Percentiles rank a stretch among this genome's conserved stretches.
Evolutionary conservation across 2,797 vertebrate genomes (phyloP).

Genomic region (Pygocentrus nattereri): DNA sequence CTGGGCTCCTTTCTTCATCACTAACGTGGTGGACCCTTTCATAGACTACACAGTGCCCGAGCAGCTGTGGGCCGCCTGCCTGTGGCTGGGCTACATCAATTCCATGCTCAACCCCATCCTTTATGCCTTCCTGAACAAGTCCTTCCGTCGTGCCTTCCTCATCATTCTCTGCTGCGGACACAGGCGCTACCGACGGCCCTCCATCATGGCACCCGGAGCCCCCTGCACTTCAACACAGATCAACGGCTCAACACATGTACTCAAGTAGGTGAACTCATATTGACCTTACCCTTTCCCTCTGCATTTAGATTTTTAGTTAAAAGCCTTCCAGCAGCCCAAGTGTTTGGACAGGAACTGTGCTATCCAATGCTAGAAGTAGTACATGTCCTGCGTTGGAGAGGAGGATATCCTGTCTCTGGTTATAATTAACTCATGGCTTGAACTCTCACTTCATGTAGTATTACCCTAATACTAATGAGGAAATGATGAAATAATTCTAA

Average conservation of each 20-base stretch:
- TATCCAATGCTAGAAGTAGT: not conserved
- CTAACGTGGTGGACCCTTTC: constrained; percentile 97
- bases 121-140: constrained; percentile 99
- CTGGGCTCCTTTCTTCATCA: constrained; percentile 98
- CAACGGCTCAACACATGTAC: constrained; percentile 94
- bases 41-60: constrained; percentile 92
- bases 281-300: not conserved
- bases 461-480: not conserved
- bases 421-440: constrained; percentile 18
- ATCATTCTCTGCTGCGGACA: constrained; percentile 97
- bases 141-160: constrained; percentile 99
- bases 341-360: not conserved
- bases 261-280: constrained; percentile 86
- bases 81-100: constrained; percentile 99
- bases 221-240: constrained; percentile 93
- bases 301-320: not conserved
- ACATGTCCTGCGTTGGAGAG: not conserved
- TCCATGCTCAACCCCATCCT: constrained; percentile 99
- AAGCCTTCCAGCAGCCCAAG: not conserved
- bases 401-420: constrained; percentile 1
- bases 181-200: constrained; percentile 90
- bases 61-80: constrained; percentile 93
- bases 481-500: not conserved
- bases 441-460: not conserved
- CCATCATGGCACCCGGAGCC: constrained; percentile 85